phyloP scores from a whole-genome alignment of 2,797 vertebrate species.

The Lacerta viridis region DNA sequence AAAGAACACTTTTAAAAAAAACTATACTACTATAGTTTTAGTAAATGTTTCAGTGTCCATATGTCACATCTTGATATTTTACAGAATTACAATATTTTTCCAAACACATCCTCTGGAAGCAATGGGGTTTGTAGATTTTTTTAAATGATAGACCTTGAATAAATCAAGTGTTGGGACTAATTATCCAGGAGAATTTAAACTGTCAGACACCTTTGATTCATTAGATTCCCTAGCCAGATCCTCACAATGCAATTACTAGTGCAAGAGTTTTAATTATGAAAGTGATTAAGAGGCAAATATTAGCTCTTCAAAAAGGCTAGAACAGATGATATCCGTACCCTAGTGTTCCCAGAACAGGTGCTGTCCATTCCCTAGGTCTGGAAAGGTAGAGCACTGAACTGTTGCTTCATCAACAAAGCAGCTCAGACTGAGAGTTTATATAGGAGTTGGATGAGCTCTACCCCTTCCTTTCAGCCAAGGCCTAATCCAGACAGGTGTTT shows the following conservation, averaged over 20 bases:
- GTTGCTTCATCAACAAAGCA: too few relatives aligned
- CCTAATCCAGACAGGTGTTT: too few relatives aligned
- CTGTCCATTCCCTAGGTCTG: too few relatives aligned
- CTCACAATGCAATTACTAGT: accelerated
- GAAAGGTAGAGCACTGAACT: too few relatives aligned
- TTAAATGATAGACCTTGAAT: neutral
- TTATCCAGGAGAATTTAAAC: constrained; percentile 15
- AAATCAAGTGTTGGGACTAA: accelerated
- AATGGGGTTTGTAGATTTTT: neutral
- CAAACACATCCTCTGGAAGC: neutral
- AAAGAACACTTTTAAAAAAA: neutral
- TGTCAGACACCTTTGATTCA: neutral
- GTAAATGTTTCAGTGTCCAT: neutral
- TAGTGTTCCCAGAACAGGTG: neutral
- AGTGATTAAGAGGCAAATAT: neutral
- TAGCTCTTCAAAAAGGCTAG: neutral
- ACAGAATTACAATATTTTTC: neutral
- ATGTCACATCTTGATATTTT: neutral
- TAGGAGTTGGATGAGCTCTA: too few relatives aligned
- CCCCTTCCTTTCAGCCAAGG: too few relatives aligned
- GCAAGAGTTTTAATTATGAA: neutral
- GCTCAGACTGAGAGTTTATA: too few relatives aligned
- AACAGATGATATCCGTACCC: neutral
- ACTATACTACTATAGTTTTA: neutral
- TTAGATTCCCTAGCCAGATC: neutral